Evolutionary conservation across 2,888 invertebrate species (phyloP), one percentile per base, ranked within the genome.

Genomic region (Frankliniella intonsa): DNA sequence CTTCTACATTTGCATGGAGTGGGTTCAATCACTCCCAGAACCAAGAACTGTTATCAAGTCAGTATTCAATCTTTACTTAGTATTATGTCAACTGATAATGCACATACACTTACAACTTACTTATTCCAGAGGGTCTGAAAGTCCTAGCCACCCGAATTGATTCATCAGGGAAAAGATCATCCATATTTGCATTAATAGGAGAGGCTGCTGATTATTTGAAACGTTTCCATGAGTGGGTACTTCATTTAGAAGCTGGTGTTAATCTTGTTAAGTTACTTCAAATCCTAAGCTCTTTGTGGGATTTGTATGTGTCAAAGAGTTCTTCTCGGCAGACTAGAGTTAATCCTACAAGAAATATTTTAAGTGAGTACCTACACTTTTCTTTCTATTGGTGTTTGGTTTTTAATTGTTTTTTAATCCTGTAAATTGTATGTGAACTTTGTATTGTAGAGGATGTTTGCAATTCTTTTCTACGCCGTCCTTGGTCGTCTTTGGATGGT

Each of bases 401-500:
- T 76, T 55, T 55, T 55, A 10, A 55, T 55, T 14, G 14, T 62
- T n/a, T 62, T 62, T 3, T 62, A 17, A 0, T 3, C n/a, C 62
- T 62, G 8, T 62, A 14, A 17, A 14, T 8, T 14, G n/a, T 7
- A 7, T 17, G 85, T 90, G 85, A 87, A 89, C 25, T 86, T 87
- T 22, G 22, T 81, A 62, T 85, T 84, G 12, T 84, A 87, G 90
- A 89, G 38, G 86, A 87, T 14, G 86, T 90, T 22, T 89, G 91
- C 83, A 89, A 90, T 83, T 88, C 88, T 80, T 89, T 94, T 84
- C 88, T 95, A 84, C 90, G 89, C 62, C 90, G 91, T 82, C 91
- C 92, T 84, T 95, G 95, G 95, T 91, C 91, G 85, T 90, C 91
- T 83, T 87, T 89, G 76, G 91, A 92, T 84, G 93, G 93, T 3